phyloP scores from a whole-genome alignment of 2,113 vertebrate genomes.

The Austrofundulus limnaeus region DNA sequence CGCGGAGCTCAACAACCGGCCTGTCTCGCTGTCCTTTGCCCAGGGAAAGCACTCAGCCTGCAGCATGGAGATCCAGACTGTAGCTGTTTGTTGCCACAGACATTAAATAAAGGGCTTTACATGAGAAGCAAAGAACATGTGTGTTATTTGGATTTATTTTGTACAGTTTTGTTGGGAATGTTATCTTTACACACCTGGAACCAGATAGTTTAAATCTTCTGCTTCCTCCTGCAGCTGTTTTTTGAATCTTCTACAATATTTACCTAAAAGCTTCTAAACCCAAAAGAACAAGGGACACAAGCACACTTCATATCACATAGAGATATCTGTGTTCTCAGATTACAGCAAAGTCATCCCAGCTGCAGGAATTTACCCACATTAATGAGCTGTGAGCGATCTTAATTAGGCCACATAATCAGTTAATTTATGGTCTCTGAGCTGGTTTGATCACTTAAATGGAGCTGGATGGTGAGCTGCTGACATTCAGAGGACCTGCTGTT shows the following conservation, averaged over 20 bases:
- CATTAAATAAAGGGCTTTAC: background rate
- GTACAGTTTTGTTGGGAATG: background rate
- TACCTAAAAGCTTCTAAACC: background rate
- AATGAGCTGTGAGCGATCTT: constrained; percentile 10
- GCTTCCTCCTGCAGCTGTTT: background rate
- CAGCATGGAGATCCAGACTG: too few relatives aligned
- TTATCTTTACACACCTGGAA: background rate
- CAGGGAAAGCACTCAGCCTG: too few relatives aligned
- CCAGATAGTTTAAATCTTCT: background rate
- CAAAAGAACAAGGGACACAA: background rate
- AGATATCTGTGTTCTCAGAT: constrained; percentile 10
- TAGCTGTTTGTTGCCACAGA: too few relatives aligned
- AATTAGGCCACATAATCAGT: constrained; percentile 49
- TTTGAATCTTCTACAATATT: background rate
- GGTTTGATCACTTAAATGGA: constrained; percentile 30
- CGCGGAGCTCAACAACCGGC: too few relatives aligned
- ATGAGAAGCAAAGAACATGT: background rate
- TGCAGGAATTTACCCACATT: constrained; percentile 17
- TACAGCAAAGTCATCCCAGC: constrained; percentile 11
- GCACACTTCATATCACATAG: background rate
- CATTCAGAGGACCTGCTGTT: background rate
- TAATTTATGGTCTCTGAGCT: constrained; percentile 28
- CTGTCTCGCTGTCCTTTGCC: too few relatives aligned
- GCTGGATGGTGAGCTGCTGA: constrained; percentile 6
- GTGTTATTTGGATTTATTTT: background rate